Evolutionary conservation across 2,888 invertebrate genomes (phyloP), one percentile per base, ranked within the genome.

Genomic region (Thereva nobilitata): DNA sequence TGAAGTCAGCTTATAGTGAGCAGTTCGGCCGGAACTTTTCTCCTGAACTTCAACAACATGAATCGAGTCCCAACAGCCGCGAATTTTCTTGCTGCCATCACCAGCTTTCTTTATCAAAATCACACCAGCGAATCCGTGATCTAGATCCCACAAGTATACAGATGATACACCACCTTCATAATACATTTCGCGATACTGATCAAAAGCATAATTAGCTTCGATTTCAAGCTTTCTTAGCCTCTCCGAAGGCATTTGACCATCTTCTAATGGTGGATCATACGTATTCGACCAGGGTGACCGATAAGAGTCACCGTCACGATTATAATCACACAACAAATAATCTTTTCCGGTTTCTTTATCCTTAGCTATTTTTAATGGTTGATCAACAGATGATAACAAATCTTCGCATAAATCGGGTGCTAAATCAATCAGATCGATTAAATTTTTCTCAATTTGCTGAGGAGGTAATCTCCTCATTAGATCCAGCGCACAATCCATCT

Each of bases 31-130:
- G 35, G 91, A 92, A 55, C 94, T 90, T 82, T 97, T 97, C 80
- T 97, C 97, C 78, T 95, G 94, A 1, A 99, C 97, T 83, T 99
- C 99, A 10, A 99, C 95, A 0, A 99, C 99, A 78, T 99, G 99
- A 77, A 99, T 97, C 2, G 98, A 98, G 80, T 99, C 99, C 99
- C 99, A 99, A 82, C 98, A 98, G 1, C 99, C 99, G 80, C 97
- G 97, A 75, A 98, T 98, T 83, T 95, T 97, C 83, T 95, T 96
- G 45, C 96, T 96, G 10, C 97, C 97, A 81, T 98, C 97, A 0
- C 97, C 98, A 1, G 95, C 96, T 83, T 99, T 99, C 82, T 99
- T 99, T 76, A 99, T 98, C 75, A 99, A 85, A 77, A 99, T 97
- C 47, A 97, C 98, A 86, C 91, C 92, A 72, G 96, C 98, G 85